Percentiles rank a stretch among this genome's conserved stretches.
These are phyloP conservation scores for Amphimallon solstitiale DNA, from an alignment of 2,888 invertebrate species.

Conservation along the genomic window DNA sequence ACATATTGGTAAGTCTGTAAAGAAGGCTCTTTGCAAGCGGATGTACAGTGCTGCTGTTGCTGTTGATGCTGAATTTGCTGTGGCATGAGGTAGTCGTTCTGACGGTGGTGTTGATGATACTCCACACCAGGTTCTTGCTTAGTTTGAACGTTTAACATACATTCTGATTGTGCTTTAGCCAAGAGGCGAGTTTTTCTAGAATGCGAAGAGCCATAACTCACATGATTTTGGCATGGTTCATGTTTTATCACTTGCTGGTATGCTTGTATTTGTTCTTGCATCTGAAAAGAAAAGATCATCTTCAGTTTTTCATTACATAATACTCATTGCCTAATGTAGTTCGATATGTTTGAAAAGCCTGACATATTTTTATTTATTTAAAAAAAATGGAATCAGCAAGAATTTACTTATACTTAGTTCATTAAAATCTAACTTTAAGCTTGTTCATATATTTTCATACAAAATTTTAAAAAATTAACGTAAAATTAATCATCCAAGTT, in stretches of 20 bases:
- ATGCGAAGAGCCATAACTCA: conserved; percentile 68
- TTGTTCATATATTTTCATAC: no score
- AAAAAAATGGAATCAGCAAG: not conserved
- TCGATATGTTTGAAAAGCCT: not conserved
- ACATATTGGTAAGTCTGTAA: conserved; percentile 62
- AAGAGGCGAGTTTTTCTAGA: conserved; percentile 90
- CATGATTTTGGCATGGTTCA: conserved; percentile 60
- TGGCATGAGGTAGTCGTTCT: conserved; percentile 54
- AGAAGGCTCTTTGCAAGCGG: conserved; percentile 65
- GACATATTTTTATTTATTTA: not conserved
- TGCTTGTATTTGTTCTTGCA: conserved; percentile 40
- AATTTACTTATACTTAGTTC: no score
- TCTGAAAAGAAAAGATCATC: conserved; percentile 4
- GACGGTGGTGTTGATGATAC: conserved; percentile 62
- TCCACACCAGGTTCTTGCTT: conserved; percentile 71
- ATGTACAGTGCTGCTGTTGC: conserved; percentile 55
- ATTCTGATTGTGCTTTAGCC: conserved; percentile 86
- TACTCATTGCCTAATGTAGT: no score
- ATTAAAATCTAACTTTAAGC: no score
- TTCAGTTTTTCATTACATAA: no score
- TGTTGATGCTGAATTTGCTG: conserved; percentile 50
- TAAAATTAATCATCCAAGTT: no score
- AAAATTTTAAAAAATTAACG: no score
- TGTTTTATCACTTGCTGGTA: conserved; percentile 64
- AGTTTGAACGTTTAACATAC: conserved; percentile 70